Base-by-base conservation (phyloP, 2,113 vertebrate species). In the Tapirus terrestris region DNA sequence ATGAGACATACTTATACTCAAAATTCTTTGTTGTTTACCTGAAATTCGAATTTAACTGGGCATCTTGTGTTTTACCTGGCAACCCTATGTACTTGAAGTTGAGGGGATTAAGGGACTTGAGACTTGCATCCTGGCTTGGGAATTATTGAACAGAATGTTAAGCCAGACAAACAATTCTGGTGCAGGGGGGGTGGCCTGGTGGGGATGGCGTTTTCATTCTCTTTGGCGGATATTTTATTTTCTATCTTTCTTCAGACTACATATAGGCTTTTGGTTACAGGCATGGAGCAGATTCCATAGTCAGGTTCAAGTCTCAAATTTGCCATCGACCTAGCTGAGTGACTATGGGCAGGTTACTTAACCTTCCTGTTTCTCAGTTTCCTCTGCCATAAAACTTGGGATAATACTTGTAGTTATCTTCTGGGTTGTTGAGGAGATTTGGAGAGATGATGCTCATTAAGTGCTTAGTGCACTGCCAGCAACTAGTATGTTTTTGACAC, bases 221-320 rank as follows among this genome's bases (percentile, higher is more conserved):
- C 43, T 83, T 80, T 80, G 33, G 23, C 12, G 87, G 63, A 27
- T 33, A 72, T 84, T 89, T 73, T 76, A 90, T 75, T 83, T 79
- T 96, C 43, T 21, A 6, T 75, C 58, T 95, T 90, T 82, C 91
- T 56, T 91, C 45, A 88, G 61, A 61, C 56, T 72, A n/a, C 23
- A 67, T 79, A n/a, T 77, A 77, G 14, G 33, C 60, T 67, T 94
- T 86, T 88, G 65, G 8, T 80, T 85, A 60, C 81, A 95, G 88
- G 29, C 45, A 12, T 53, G 60, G 76, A 84, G 61, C 70, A 95
- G 12, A 88, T 75, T 56, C 45, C 23, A 83, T 68, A 91, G 65
- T 60, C 89, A 89, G 9, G 73, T 77, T 68, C 60, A 86, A 86
- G 56, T 83, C 31, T 68, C 18, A 70, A 25, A 29, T 88, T 94